A percentile compares a stretch with the other conserved stretches of the same genome.
phyloP scores from a whole-genome alignment of 2,113 vertebrate species.

The Colaptes auratus region DNA sequence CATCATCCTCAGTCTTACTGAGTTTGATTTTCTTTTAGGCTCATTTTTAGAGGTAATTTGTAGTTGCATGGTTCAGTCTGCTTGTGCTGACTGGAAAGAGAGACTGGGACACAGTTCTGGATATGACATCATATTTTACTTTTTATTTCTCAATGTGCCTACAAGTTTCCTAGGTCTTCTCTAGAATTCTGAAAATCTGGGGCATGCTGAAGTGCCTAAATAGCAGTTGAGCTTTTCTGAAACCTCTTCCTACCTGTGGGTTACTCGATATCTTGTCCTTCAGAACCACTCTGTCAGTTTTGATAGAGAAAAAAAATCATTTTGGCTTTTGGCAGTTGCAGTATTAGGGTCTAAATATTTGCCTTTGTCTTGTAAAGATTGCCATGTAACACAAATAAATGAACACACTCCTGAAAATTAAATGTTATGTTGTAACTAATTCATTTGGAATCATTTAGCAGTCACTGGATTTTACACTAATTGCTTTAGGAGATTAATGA shows the following conservation, averaged over 20 bases:
- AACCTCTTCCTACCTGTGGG: background rate
- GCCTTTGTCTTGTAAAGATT: constrained; percentile 62
- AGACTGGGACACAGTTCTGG: background rate
- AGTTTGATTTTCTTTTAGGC: background rate
- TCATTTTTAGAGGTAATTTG: background rate
- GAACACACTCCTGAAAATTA: constrained; percentile 66
- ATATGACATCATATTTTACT: too few relatives aligned
- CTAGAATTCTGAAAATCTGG: background rate
- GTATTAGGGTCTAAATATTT: constrained; percentile 39
- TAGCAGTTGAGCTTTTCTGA: background rate
- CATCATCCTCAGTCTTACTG: background rate
- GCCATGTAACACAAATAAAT: constrained; percentile 70
- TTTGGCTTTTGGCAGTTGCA: background rate
- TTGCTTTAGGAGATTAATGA: constrained; percentile 75
- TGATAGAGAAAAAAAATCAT: background rate
- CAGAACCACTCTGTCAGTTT: background rate
- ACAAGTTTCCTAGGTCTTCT: background rate
- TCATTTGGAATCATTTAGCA: constrained; percentile 76
- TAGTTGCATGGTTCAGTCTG: background rate
- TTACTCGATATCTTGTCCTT: background rate
- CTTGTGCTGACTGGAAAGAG: background rate
- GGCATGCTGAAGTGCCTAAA: background rate
- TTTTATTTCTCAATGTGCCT: background rate
- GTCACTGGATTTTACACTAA: constrained; percentile 74
- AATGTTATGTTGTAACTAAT: constrained; percentile 73